phyloP scores from a whole-genome alignment of 1,140 invertebrate genomes.

The Drosophila repletoides region DNA sequence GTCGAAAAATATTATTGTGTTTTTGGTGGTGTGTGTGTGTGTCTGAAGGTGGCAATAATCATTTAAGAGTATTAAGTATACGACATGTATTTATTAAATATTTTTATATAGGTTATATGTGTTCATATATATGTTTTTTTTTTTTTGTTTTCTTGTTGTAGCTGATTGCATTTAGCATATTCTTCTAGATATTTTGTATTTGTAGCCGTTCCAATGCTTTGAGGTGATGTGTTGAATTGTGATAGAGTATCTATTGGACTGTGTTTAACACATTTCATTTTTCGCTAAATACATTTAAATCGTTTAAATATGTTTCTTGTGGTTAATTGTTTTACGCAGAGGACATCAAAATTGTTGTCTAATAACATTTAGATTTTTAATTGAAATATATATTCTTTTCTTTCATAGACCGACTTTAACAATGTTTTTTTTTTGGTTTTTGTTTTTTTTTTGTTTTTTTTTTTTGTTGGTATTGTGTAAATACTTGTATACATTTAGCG shows the following conservation, averaged over 20 bases:
- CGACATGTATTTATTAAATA: conserved; percentile 1
- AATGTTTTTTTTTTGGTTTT: conserved; percentile 32
- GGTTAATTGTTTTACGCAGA: conserved; percentile 44
- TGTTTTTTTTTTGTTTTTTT: too few relatives aligned
- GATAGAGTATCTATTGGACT: conserved; percentile 6
- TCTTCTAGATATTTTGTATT: too few relatives aligned
- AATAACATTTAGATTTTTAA: conserved; percentile 70
- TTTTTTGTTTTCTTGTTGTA: background rate
- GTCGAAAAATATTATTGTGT: conserved; percentile 37
- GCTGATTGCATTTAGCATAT: conserved; percentile 59
- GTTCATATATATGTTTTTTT: conserved; percentile 33
- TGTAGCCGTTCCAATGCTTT: too few relatives aligned
- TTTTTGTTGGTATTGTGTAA: conserved; percentile 15
- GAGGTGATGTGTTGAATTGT: background rate
- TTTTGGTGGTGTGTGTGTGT: background rate
- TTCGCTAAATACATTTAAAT: conserved; percentile 47
- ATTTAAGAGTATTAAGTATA: background rate
- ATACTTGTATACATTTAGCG: conserved; percentile 49
- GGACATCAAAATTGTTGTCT: conserved; percentile 56
- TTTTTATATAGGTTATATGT: conserved; percentile 27
- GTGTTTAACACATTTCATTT: conserved; percentile 60
- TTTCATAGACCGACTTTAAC: conserved; percentile 60
- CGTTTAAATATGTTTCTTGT: conserved; percentile 22
- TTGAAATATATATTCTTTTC: conserved; percentile 31
- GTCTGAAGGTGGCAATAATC: too few relatives aligned